Evolutionary conservation across 2,113 vertebrate species (phyloP).

Genomic region (Tyto alba): DNA sequence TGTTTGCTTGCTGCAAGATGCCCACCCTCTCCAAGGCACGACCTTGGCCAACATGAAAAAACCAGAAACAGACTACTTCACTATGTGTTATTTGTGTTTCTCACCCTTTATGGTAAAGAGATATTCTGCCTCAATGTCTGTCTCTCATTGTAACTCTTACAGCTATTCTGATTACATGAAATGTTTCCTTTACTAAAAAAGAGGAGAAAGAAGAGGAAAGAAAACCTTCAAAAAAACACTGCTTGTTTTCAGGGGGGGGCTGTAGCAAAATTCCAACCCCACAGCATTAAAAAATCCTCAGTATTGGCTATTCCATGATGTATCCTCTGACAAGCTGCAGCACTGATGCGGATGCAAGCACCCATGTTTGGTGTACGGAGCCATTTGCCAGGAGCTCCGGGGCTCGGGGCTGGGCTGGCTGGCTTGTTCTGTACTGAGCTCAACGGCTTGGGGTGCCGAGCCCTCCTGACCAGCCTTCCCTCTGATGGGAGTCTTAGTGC

Average conservation of each 20-base stretch:
- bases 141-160: background rate
- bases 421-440: background rate
- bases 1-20: background rate
- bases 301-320: background rate
- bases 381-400: accelerated
- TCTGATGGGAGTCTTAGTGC: background rate
- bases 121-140: background rate
- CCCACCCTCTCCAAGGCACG: accelerated
- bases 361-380: accelerated
- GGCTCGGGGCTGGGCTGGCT: background rate
- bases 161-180: background rate
- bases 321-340: background rate
- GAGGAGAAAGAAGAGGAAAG: too few species aligned
- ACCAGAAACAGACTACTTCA: background rate
- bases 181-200: background rate
- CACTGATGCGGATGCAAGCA: background rate
- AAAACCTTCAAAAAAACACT: too few species aligned
- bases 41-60: background rate
- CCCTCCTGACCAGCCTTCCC: background rate
- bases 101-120: background rate
- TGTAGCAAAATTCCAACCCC: background rate
- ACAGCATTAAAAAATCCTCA: background rate
- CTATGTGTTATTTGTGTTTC: background rate
- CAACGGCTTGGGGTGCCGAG: background rate
- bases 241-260: background rate